Conservation (phyloP, 1,140 invertebrate species). For the Hyles vespertilio region DNA sequence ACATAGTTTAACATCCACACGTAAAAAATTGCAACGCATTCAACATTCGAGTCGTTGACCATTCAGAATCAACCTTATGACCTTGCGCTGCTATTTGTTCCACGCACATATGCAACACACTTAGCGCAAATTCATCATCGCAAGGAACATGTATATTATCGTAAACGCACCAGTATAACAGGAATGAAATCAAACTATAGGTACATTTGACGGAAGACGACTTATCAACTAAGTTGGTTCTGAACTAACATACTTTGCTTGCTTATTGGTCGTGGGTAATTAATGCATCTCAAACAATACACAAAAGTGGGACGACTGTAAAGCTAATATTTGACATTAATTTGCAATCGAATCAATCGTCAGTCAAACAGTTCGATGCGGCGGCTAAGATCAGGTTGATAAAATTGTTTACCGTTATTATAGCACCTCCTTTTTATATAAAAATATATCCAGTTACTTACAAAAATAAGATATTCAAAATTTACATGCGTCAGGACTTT, state of each 20-base stretch:
- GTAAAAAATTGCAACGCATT: too few species aligned
- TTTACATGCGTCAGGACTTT: conserved; percentile 2
- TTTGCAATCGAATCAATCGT: neutral
- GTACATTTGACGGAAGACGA: conserved; percentile 25
- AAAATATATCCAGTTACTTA: conserved; percentile 3
- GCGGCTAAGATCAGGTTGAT: too few species aligned
- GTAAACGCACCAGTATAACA: neutral
- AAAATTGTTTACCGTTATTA: too few species aligned
- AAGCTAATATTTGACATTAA: neutral
- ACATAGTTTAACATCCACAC: too few species aligned
- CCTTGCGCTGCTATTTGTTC: too few species aligned
- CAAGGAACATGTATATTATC: too few species aligned
- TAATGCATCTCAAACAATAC: too few species aligned
- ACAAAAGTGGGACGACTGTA: neutral
- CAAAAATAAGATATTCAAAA: conserved; percentile 7
- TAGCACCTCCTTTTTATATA: conserved; percentile 7
- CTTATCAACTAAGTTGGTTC: conserved; percentile 17
- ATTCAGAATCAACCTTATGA: too few species aligned
- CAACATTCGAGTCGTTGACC: too few species aligned
- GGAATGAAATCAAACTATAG: conserved; percentile 18
- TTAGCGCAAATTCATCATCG: too few species aligned
- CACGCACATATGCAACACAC: too few species aligned
- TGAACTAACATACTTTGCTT: neutral
- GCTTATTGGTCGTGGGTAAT: neutral
- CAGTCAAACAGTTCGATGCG: neutral